Evolutionary conservation across 2,797 vertebrate genomes (phyloP).

Genomic region (Percopsis omiscomaycus): DNA sequence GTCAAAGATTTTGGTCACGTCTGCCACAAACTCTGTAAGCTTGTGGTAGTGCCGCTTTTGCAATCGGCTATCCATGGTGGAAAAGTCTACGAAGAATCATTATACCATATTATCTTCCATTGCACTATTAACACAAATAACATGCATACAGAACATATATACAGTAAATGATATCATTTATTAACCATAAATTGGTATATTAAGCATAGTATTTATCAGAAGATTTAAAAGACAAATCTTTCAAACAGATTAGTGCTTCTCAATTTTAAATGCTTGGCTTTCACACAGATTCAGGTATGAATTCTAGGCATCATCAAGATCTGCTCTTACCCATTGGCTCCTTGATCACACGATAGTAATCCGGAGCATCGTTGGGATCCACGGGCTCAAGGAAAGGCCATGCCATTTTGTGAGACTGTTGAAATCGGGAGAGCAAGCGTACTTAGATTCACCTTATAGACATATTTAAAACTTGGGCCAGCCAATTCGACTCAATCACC

Average conservation of each 20-base stretch:
- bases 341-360: constrained; percentile 97
- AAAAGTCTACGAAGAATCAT: constrained; percentile 80
- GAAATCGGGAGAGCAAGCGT: neutral
- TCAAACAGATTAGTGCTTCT: too few relatives aligned
- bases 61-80: constrained; percentile 94
- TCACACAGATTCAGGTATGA: too few relatives aligned
- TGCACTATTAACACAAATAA: too few relatives aligned
- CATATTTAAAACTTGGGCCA: neutral
- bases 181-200: too few relatives aligned
- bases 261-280: too few relatives aligned
- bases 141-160: too few relatives aligned
- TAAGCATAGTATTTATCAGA: too few relatives aligned
- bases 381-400: constrained; percentile 98
- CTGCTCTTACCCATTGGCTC: constrained; percentile 92
- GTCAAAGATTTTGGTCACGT: constrained; percentile 99
- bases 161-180: too few relatives aligned
- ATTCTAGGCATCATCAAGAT: too few relatives aligned
- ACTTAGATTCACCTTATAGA: neutral
- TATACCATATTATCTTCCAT: too few relatives aligned
- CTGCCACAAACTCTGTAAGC: constrained; percentile 96
- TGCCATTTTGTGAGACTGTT: constrained; percentile 95
- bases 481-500: neutral
- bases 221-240: too few relatives aligned
- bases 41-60: constrained; percentile 95
- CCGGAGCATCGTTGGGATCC: constrained; percentile 94